A percentile compares a stretch with the other conserved stretches of the same genome.
Evolutionary conservation across 2,113 vertebrate species (phyloP).

Genomic region (Melanostigma gelatinosum): DNA sequence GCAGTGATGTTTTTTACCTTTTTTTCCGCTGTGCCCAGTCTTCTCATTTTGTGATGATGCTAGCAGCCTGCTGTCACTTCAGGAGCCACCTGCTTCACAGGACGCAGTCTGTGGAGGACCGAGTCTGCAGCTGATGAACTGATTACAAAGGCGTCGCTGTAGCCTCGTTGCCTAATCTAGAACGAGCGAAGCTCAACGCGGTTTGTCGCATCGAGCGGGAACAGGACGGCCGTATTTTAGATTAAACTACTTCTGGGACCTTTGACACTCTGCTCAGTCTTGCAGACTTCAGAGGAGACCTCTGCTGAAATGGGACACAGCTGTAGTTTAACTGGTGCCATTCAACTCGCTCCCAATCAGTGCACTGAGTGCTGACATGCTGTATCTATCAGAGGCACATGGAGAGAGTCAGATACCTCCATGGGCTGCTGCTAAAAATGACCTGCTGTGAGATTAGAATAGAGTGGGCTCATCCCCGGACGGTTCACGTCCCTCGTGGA

Average conservation of each 20-base stretch:
- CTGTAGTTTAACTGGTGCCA: not conserved
- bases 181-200: not conserved
- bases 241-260: not conserved
- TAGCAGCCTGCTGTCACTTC: slow-evolving; percentile 16
- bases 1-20: not conserved
- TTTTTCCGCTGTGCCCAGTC: not conserved
- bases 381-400: not conserved
- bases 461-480: not conserved
- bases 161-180: not conserved
- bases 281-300: not conserved
- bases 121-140: slow-evolving; percentile 13
- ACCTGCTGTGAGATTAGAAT: no score
- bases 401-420: not conserved
- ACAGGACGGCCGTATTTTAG: not conserved
- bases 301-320: not conserved
- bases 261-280: not conserved
- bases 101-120: not conserved
- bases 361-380: not conserved
- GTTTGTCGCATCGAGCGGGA: not conserved
- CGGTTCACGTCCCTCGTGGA: slow-evolving; percentile 38
- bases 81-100: slow-evolving; percentile 41
- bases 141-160: not conserved
- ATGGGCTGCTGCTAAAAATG: not conserved
- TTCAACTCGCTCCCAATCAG: not conserved
- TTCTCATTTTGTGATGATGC: slow-evolving; percentile 1